Percentiles rank a stretch among this genome's conserved stretches.
These are phyloP conservation scores for Xenops minutus DNA, from an alignment of 2,797 vertebrate genomes.

Conservation along the genomic window DNA sequence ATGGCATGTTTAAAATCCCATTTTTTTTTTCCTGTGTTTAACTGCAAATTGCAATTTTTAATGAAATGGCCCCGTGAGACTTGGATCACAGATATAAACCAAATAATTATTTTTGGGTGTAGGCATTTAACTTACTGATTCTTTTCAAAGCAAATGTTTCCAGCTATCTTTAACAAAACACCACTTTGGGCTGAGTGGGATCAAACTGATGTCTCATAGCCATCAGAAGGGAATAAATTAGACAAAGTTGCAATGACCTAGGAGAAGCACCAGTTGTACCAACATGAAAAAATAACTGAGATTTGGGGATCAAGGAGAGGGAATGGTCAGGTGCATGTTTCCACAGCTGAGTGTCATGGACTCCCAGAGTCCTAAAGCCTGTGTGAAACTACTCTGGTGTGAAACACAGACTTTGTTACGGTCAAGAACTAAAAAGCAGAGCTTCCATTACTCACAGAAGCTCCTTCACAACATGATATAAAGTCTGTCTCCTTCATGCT, in stretches of 20 bases:
- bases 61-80: background rate
- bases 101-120: background rate
- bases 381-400: background rate
- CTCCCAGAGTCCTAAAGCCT: background rate
- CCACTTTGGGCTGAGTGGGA: background rate
- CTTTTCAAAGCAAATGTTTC: background rate
- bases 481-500: background rate
- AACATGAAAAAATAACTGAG: background rate
- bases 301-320: background rate
- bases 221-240: background rate
- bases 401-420: background rate
- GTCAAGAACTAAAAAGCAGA: background rate
- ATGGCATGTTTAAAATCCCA: rapidly evolving
- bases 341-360: background rate
- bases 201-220: background rate
- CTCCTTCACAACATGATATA: background rate
- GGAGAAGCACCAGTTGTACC: background rate
- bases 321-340: background rate
- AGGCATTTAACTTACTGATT: background rate
- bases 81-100: background rate
- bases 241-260: background rate
- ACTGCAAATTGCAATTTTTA: background rate
- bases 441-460: background rate
- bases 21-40: background rate
- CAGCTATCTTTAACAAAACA: background rate